Evolutionary conservation across 2,113 vertebrate species (phyloP).

Genomic region (Tauraco erythrolophus): DNA sequence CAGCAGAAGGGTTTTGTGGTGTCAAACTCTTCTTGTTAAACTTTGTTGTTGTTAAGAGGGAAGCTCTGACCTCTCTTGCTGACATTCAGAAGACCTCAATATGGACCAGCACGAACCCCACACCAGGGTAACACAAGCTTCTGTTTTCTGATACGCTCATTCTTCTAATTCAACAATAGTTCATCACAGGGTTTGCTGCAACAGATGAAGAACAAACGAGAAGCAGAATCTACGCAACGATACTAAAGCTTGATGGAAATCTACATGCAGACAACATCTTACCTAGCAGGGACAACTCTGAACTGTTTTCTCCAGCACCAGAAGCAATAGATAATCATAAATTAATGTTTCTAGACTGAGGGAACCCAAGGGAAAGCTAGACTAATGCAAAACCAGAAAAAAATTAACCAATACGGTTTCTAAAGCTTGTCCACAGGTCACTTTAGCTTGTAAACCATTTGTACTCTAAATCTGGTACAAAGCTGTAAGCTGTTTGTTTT

Average conservation of each 20-base stretch:
- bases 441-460: neutral
- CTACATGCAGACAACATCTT: neutral
- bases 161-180: neutral
- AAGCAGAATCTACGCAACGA: neutral
- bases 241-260: neutral
- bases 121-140: neutral
- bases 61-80: neutral
- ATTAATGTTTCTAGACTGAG: neutral
- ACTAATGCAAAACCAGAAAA: neutral
- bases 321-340: neutral
- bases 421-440: neutral
- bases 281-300: neutral
- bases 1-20: neutral
- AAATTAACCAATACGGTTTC: neutral
- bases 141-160: accelerated
- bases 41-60: neutral
- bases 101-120: neutral
- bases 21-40: neutral
- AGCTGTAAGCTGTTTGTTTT: neutral
- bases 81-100: neutral
- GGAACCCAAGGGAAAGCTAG: neutral
- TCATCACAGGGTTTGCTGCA: neutral
- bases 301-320: neutral
- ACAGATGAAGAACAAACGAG: neutral
- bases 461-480: neutral